Base-by-base conservation (phyloP, 2,113 vertebrate species). In the Pelodiscus sinensis region DNA sequence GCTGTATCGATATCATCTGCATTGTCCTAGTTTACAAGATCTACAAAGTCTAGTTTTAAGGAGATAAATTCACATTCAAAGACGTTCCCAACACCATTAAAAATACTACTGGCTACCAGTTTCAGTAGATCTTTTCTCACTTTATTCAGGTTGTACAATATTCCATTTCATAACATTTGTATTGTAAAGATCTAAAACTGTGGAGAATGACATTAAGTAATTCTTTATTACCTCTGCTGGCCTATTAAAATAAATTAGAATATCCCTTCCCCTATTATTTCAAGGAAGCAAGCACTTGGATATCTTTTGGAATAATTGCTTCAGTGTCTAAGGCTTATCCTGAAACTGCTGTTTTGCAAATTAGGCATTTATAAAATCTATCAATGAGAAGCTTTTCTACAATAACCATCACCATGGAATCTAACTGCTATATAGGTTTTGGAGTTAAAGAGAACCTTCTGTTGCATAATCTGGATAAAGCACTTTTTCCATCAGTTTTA, bases 141-240 rank as follows among this genome's bases (percentile, higher is more conserved):
- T 96, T 94, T 94, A 91, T 94, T 93, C 91, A 62, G 86, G 68
- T 94, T 92, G 91, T 90, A 93, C 44, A 44, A 44, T 92, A 94
- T 87, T 93, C 58, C 24, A 75, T 94, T 96, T 92, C 65, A 91
- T 96, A 84, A 96, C 95, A 96, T 84, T 25, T 79, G 94, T 93
- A 82, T 96, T 96, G 56, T 97, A 96, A 97, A 97, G 96, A 97
- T 82, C 92, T 97, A 88, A 85, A 93, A 82, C 92, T 92, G 80
- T 81, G 82, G 92, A 96, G 93, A 97, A 83, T 21, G 51, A 94
- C 90, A 93, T 92, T 80, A 96, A 90, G 79, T 83, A 95, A 94
- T 93, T 93, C 88, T 94, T 96, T 93, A 91, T 92, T 96, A 94
- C 80, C 29, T 84, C 87, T 92, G 27, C 87, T 1, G 29, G 73